A percentile compares a stretch with the other conserved stretches of the same genome.
Evolutionary conservation across 1,140 invertebrate species (phyloP).

Genomic region (Drosophila eugracilis): DNA sequence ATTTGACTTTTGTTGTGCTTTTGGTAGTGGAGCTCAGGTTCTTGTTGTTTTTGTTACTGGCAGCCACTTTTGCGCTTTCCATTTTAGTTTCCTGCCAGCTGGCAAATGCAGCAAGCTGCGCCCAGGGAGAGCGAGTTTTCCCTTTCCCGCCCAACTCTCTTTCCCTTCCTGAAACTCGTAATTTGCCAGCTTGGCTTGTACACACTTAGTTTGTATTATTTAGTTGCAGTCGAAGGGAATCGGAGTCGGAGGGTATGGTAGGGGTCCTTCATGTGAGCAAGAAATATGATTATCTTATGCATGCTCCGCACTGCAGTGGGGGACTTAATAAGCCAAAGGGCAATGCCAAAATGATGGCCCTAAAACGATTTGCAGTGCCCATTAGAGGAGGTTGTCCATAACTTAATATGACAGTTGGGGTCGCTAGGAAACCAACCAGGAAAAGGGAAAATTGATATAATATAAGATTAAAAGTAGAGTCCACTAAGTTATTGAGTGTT

Average conservation of each 20-base stretch:
- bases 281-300: slow-evolving; percentile 78
- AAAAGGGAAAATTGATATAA: no score
- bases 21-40: background rate
- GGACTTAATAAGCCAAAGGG: slow-evolving; percentile 42
- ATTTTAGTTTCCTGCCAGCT: slow-evolving; percentile 75
- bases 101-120: slow-evolving; percentile 61
- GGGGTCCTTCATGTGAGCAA: slow-evolving; percentile 38
- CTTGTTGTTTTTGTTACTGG: slow-evolving; percentile 50
- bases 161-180: slow-evolving; percentile 51
- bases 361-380: slow-evolving; percentile 31
- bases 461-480: background rate
- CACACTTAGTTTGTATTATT: slow-evolving; percentile 77
- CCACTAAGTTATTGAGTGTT: no score
- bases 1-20: slow-evolving; percentile 75
- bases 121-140: slow-evolving; percentile 11
- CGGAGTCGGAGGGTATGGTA: background rate
- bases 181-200: slow-evolving; percentile 79
- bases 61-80: slow-evolving; percentile 73
- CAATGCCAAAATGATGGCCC: slow-evolving; percentile 36
- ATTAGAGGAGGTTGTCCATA: slow-evolving; percentile 13
- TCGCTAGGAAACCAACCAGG: background rate
- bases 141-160: background rate
- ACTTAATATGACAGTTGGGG: slow-evolving; percentile 1
- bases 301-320: slow-evolving; percentile 58
- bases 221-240: slow-evolving; percentile 55